These are phyloP conservation scores for Deladenus siricidicola DNA, from an alignment of 2,888 invertebrate species.

Conservation along the genomic window DNA sequence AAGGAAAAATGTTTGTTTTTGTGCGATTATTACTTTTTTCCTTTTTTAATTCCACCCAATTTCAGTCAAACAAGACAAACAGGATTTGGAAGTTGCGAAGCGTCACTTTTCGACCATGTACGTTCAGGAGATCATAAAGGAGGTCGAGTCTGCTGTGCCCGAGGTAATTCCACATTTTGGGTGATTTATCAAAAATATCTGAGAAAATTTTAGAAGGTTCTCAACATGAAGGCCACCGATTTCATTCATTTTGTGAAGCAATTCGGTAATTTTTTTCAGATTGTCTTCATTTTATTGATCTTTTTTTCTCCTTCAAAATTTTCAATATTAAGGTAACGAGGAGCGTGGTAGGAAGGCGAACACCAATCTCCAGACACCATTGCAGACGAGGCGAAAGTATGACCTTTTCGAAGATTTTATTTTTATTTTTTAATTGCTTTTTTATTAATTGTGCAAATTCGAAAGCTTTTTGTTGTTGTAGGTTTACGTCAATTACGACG, in stretches of 20 bases:
- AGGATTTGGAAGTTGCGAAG: constrained; percentile 2
- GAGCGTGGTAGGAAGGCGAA: neutral
- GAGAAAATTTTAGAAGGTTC: constrained; percentile 1
- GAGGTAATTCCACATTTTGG: neutral
- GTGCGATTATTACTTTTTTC: neutral
- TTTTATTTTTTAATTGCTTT: neutral
- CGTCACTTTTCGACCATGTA: neutral
- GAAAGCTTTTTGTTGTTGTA: neutral
- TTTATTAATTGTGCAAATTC: neutral
- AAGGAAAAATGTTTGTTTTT: neutral
- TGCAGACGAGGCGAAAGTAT: neutral
- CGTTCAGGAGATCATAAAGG: neutral
- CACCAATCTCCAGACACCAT: neutral
- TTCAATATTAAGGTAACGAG: neutral
- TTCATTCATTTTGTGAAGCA: neutral
- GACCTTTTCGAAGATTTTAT: neutral
- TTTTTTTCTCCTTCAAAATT: neutral
- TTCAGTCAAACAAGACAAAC: constrained; percentile 2
- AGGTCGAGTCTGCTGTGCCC: neutral
- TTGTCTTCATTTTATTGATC: neutral
- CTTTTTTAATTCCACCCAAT: neutral
- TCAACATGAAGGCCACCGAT: constrained; percentile 5
- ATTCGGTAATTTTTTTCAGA: neutral
- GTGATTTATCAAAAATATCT: neutral
- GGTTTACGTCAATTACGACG: constrained; percentile 7